Percentiles rank a stretch among this genome's conserved stretches.
Conservation (phyloP, 2,888 invertebrate species). For the Macrosoma leucophasiata region DNA sequence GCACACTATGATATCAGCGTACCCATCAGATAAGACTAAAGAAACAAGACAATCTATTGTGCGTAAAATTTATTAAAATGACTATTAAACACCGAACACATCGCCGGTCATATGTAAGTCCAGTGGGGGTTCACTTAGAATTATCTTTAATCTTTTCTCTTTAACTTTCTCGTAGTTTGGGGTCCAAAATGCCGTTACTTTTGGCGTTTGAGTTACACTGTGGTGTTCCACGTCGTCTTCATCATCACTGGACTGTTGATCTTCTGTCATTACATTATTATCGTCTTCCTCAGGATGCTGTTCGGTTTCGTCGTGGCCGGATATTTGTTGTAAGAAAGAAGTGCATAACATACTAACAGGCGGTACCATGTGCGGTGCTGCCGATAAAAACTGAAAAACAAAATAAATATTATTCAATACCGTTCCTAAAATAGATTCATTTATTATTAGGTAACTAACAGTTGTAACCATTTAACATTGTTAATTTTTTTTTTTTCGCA, state of each 20-base stretch:
- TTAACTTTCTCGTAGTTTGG: slow-evolving; percentile 62
- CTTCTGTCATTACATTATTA: slow-evolving; percentile 37
- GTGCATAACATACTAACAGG: slow-evolving; percentile 58
- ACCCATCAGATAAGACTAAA: too few relatives aligned
- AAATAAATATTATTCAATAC: too few relatives aligned
- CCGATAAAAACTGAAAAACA: slow-evolving; percentile 57
- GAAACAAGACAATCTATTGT: too few relatives aligned
- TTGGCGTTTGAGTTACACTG: slow-evolving; percentile 37
- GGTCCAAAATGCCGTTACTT: slow-evolving; percentile 50
- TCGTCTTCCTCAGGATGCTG: slow-evolving; percentile 32
- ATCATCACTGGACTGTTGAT: slow-evolving; percentile 47
- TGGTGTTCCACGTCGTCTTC: slow-evolving; percentile 35
- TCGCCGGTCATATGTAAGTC: slow-evolving; percentile 42
- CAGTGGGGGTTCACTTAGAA: slow-evolving; percentile 48
- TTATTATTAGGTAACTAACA: neutral
- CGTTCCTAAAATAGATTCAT: neutral
- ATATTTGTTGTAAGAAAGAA: slow-evolving; percentile 55
- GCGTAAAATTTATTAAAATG: slow-evolving; percentile 21
- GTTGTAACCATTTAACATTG: neutral
- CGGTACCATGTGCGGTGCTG: slow-evolving; percentile 65
- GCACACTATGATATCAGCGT: too few relatives aligned
- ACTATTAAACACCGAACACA: slow-evolving; percentile 41
- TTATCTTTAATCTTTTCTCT: slow-evolving; percentile 59
- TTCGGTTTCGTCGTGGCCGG: slow-evolving; percentile 42
- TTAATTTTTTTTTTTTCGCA: neutral